Conservation (phyloP, 2,797 vertebrate genomes). For the Rhadinocentrus ornatus region DNA sequence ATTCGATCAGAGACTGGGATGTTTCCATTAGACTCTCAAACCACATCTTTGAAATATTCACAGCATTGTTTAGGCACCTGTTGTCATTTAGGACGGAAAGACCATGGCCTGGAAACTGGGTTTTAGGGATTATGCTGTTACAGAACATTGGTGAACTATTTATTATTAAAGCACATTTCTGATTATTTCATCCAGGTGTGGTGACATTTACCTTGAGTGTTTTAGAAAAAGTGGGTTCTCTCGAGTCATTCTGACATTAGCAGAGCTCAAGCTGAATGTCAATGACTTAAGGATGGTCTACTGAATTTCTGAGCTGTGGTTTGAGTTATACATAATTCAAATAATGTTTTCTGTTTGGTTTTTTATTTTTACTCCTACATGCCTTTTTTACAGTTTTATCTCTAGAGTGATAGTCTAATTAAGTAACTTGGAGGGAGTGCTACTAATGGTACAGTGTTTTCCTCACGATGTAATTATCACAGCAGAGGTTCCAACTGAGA, state of each 20-base stretch:
- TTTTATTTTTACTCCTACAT: conserved; percentile 33
- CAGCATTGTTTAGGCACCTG: background rate
- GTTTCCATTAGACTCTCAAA: background rate
- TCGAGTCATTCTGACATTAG: conserved; percentile 66
- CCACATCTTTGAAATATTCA: background rate
- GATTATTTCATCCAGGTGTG: conserved; percentile 59
- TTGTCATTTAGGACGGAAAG: background rate
- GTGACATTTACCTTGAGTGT: conserved; percentile 70
- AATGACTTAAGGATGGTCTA: conserved; percentile 56
- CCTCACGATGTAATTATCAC: conserved; percentile 6
- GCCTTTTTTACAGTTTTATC: conserved; percentile 34
- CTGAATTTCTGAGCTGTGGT: conserved; percentile 53
- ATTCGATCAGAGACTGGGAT: no score
- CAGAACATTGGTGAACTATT: conserved; percentile 20
- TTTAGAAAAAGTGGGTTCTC: conserved; percentile 61
- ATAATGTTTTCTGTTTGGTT: background rate
- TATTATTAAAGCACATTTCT: conserved; percentile 47
- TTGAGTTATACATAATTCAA: conserved; percentile 41
- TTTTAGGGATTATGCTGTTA: conserved; percentile 13
- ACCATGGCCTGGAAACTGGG: background rate
- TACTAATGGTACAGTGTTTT: conserved; percentile 4
- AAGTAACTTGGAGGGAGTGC: conserved; percentile 8
- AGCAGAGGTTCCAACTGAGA: conserved; percentile 11
- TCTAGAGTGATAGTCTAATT: conserved; percentile 10
- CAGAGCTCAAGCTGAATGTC: conserved; percentile 65